Evolutionary conservation across 2,797 vertebrate genomes (phyloP).

Genomic region (Eleutherodactylus coqui): DNA sequence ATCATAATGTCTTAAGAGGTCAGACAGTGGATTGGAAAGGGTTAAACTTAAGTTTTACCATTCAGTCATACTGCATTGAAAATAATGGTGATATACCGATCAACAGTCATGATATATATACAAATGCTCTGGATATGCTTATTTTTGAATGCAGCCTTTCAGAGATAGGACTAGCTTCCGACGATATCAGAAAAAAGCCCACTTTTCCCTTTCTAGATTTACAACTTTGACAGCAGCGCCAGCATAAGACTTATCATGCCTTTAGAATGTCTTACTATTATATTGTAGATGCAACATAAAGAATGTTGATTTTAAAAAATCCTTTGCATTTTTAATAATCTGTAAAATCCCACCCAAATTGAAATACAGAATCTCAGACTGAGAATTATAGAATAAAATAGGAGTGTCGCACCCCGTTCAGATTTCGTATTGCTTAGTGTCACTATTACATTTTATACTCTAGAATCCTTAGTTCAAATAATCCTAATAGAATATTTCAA

Average conservation of each 20-base stretch:
- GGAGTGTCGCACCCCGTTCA: not conserved
- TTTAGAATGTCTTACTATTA: not conserved
- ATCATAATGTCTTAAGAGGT: no score
- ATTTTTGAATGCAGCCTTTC: not conserved
- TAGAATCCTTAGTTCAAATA: not conserved
- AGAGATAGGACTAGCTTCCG: not conserved
- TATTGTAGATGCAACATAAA: not conserved
- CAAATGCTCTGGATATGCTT: not conserved
- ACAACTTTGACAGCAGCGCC: not conserved
- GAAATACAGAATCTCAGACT: not conserved
- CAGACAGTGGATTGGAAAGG: no score
- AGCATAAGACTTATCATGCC: not conserved
- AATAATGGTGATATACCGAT: not conserved
- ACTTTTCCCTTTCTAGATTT: not conserved
- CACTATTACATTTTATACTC: not conserved
- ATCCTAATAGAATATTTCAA: constrained; percentile 7
- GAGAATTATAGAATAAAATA: not conserved
- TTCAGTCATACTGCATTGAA: not conserved
- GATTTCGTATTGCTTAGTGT: not conserved
- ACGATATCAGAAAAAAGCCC: not conserved
- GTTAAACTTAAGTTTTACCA: not conserved
- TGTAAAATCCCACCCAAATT: not conserved
- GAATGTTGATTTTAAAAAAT: not conserved
- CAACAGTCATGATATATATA: not conserved
- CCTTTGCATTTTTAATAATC: not conserved